These are phyloP conservation scores for Parotocinclus haroldoi DNA, from an alignment of 2,797 vertebrate genomes.

Conservation along the genomic window DNA sequence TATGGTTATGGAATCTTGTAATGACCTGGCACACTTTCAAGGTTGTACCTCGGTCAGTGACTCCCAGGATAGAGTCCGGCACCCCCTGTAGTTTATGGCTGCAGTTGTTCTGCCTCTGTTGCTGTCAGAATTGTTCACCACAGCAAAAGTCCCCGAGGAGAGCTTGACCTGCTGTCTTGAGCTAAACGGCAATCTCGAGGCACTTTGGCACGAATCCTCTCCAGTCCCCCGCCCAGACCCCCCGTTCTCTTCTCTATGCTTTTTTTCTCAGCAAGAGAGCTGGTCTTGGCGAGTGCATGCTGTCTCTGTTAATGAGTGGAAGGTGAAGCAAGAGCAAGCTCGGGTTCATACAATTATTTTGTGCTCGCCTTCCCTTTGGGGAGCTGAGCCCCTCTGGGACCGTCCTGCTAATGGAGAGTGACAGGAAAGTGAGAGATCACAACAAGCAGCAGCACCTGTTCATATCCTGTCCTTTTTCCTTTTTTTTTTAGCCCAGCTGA, in stretches of 20 bases:
- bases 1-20: too few species aligned
- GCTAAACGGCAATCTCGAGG: constrained; percentile 18
- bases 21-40: too few species aligned
- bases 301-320: constrained; percentile 39
- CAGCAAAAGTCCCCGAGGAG: background rate
- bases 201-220: background rate
- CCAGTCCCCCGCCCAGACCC: constrained; percentile 9
- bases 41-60: too few species aligned
- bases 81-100: background rate
- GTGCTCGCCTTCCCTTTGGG: constrained; percentile 47
- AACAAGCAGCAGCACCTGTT: constrained; percentile 42
- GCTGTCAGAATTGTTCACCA: background rate
- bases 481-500: constrained; percentile 58
- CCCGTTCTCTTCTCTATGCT: constrained; percentile 1
- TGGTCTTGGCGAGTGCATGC: background rate
- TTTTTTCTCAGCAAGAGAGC: background rate
- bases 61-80: too few species aligned
- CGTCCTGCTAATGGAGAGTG: constrained; percentile 60
- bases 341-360: constrained; percentile 39
- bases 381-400: constrained; percentile 28
- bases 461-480: constrained; percentile 35
- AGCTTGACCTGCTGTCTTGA: background rate
- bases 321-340: constrained; percentile 17
- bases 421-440: constrained; percentile 57
- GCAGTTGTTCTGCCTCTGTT: background rate